Conservation (phyloP, 2,113 vertebrate species). For the Hemiscyllium ocellatum region DNA sequence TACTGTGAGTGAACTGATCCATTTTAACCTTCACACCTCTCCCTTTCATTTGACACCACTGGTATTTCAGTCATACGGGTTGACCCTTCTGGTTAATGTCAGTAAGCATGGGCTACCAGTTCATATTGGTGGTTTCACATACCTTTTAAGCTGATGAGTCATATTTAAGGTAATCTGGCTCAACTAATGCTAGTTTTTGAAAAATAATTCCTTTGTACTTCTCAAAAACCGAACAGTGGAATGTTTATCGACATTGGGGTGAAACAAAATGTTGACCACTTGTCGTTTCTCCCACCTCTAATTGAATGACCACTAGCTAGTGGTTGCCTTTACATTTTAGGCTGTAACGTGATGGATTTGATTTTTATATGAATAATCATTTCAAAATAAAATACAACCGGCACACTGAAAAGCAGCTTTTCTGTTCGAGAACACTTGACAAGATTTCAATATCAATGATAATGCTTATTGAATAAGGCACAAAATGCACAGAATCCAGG, state of each 20-base stretch:
- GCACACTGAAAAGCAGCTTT: constrained; percentile 50
- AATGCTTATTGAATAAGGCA: constrained; percentile 91
- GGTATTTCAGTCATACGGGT: neutral
- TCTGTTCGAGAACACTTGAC: constrained; percentile 70
- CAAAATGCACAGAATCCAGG: constrained; percentile 95
- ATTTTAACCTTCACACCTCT: neutral
- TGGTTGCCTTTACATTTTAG: constrained; percentile 47
- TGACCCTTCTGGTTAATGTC: neutral
- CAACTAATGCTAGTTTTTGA: neutral
- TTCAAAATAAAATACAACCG: constrained; percentile 49
- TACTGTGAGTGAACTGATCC: neutral
- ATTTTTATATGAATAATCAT: constrained; percentile 1
- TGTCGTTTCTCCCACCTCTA: neutral
- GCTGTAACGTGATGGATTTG: neutral
- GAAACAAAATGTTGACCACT: constrained; percentile 53
- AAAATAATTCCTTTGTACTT: constrained; percentile 50
- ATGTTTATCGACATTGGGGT: constrained; percentile 56
- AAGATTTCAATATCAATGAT: constrained; percentile 63
- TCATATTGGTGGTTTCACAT: neutral
- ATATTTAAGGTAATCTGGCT: neutral
- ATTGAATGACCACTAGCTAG: constrained; percentile 42
- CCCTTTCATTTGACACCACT: neutral
- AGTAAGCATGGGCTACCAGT: constrained; percentile 15
- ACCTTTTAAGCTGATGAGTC: too few relatives aligned
- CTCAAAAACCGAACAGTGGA: constrained; percentile 54